Percentiles rank a stretch among this genome's conserved stretches.
These are phyloP conservation scores for Sisyra nigra DNA, from an alignment of 2,888 invertebrate species.

Conservation along the genomic window DNA sequence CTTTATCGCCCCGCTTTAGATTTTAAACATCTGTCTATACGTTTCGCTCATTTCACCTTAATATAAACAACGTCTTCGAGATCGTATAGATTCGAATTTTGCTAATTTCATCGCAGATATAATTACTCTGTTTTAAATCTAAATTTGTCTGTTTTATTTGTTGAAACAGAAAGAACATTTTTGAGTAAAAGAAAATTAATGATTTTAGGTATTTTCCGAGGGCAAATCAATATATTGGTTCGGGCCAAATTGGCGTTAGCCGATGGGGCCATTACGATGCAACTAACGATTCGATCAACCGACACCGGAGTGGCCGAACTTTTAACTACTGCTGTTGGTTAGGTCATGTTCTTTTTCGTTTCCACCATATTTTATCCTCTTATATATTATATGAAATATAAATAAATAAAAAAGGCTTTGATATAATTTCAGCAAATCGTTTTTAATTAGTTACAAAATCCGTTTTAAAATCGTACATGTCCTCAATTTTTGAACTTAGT, in stretches of 20 bases:
- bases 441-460: slow-evolving; percentile 31
- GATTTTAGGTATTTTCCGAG: slow-evolving; percentile 62
- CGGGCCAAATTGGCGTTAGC: slow-evolving; percentile 69
- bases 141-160: no score
- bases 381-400: background rate
- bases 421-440: slow-evolving; percentile 4
- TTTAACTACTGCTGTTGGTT: slow-evolving; percentile 73
- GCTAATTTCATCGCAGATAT: no score
- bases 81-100: no score
- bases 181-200: slow-evolving; percentile 2
- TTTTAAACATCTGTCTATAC: no score
- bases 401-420: slow-evolving; percentile 2
- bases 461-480: slow-evolving; percentile 44
- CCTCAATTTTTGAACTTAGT: slow-evolving; percentile 26
- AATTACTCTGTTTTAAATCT: no score
- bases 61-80: no score
- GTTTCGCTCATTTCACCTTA: no score
- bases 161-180: no score
- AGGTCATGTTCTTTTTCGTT: slow-evolving; percentile 18
- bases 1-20: no score
- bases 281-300: slow-evolving; percentile 75
- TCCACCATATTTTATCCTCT: background rate
- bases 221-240: slow-evolving; percentile 78
- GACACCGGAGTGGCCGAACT: slow-evolving; percentile 76
- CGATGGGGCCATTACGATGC: slow-evolving; percentile 79